Evolutionary conservation across 2,113 vertebrate genomes (phyloP).

Genomic region (Ondatra zibethicus): DNA sequence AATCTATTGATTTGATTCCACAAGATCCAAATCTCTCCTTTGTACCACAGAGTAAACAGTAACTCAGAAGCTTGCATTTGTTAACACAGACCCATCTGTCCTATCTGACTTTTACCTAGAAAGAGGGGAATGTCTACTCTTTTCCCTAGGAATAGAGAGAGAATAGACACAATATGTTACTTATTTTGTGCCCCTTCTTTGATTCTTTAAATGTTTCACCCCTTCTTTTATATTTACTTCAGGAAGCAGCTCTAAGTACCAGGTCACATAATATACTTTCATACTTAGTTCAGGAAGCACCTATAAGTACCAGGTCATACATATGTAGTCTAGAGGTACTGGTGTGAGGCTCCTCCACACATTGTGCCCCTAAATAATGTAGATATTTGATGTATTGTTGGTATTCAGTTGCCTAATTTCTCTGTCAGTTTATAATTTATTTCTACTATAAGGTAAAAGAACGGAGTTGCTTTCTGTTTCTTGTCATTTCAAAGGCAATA

Average conservation of each 20-base stretch:
- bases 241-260: background rate
- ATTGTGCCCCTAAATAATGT: accelerated
- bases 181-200: background rate
- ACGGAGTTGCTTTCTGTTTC: background rate
- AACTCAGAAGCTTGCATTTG: background rate
- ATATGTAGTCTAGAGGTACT: background rate
- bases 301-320: background rate
- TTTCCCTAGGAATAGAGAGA: background rate
- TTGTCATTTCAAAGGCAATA: background rate
- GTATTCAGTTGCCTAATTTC: background rate
- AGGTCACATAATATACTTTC: background rate
- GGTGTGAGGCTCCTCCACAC: no score
- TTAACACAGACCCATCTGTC: background rate
- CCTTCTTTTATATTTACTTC: background rate
- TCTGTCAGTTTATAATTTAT: background rate
- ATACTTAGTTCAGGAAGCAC: background rate
- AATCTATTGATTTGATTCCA: no score
- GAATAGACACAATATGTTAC: background rate
- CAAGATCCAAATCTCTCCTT: background rate
- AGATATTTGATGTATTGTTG: background rate
- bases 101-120: background rate
- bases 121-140: no score
- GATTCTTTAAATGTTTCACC: background rate
- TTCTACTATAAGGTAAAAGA: background rate
- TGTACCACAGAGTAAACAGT: background rate